Evolutionary conservation across 2,113 vertebrate species (phyloP), one percentile per base, ranked within the genome.

Genomic region (Hystrix brachyura): DNA sequence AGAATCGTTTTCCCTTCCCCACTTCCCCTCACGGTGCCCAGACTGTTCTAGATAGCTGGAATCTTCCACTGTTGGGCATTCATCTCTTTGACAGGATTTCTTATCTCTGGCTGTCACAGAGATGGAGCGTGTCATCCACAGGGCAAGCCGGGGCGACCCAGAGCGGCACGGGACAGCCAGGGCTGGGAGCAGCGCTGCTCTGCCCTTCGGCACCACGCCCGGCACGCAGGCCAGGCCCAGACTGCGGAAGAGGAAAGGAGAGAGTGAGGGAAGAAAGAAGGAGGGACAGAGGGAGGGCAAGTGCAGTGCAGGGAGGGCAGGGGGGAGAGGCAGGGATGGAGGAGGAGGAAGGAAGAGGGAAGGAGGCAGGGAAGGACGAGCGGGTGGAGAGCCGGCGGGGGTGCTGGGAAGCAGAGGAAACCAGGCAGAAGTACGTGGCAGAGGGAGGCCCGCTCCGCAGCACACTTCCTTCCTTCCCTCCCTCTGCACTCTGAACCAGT

Each of bases 261-360:
- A 27, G 8, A 21, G 15, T 3, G 23, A 19, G 84, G 8, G 7
- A 34, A 5, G 5, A 9, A 4, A 18, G 60, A 76, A 1, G 34
- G 10, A 38, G 6, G 7, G 19, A 1, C 1, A 21, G 76, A 15
- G 19, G 23, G 23, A 10, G 14, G 5, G 13, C 7, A 14, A 51
- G 27, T 1, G 2, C 38, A 0, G 46, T 27, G 7, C 4, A 17
- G 82, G 15, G 4, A 10, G 15, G 17, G 64, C 53, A 18, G 8
- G 4, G 32, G 11, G 17, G 7, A 55, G 3, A 38, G 8, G 0
- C 17, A 19, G 18, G 7, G 34, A 29, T 18, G 5, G 6, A 7
- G 3, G 0, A 4, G 4, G 14, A 17, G 1, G 0, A 17, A 13
- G 2, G 3, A 29, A 25, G 9, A 8, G 53, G 15, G 1, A 38